Conservation (phyloP, 2,113 vertebrate species). For the Ellobius talpinus region DNA sequence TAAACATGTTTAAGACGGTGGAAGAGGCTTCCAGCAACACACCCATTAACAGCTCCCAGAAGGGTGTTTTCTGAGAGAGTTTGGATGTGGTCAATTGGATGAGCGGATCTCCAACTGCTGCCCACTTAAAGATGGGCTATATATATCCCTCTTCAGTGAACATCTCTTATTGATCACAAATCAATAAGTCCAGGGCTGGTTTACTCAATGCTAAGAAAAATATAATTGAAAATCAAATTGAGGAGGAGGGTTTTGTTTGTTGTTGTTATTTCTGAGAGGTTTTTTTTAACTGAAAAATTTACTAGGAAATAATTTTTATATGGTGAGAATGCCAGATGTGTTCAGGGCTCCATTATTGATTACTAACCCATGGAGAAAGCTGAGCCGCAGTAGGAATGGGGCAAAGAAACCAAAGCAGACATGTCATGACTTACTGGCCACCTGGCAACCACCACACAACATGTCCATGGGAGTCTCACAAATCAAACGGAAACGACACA, state of each 20-base stretch:
- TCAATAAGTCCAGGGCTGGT: background rate
- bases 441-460: background rate
- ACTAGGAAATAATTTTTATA: background rate
- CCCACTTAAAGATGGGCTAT: background rate
- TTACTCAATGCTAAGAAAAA: slow-evolving; percentile 9
- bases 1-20: background rate
- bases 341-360: background rate
- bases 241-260: background rate
- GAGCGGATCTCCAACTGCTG: background rate
- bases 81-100: background rate
- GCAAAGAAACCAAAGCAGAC: background rate
- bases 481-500: background rate
- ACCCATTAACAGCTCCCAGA: background rate
- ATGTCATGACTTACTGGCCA: background rate
- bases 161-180: background rate
- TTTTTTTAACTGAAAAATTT: background rate
- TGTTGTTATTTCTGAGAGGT: background rate
- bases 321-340: too few species aligned
- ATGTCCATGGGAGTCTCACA: background rate
- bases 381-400: fast-evolving
- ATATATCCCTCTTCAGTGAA: background rate
- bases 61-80: background rate
- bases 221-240: slow-evolving; percentile 20
- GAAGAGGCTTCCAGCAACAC: background rate
- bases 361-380: background rate